Evolutionary conservation across 1,140 invertebrate species (phyloP), one percentile per base, ranked within the genome.

Genomic region (Oncopodura yosiiana): DNA sequence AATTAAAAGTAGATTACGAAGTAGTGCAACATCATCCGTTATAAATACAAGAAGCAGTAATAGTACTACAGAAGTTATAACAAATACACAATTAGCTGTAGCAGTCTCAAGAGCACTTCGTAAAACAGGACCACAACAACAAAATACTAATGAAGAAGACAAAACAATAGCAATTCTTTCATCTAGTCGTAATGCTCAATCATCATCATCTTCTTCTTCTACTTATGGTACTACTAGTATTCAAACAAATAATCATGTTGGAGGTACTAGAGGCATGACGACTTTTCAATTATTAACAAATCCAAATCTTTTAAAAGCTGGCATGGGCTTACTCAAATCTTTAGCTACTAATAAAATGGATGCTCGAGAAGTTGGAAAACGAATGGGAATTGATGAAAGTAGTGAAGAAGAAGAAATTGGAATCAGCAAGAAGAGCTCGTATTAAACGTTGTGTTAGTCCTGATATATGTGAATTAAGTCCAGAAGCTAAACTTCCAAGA

Each of bases 401-500:
- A n/a, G 8, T 43, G 42, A 43, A 24, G 26, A 46, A 9, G 32
- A 34, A 34, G 32, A 34, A 34, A 34, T 9, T n/a, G n/a, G n/a
- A n/a, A n/a, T n/a, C n/a, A n/a, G n/a, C n/a, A n/a, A n/a, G n/a
- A n/a, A n/a, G n/a, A n/a, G n/a, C 37, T 49, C 49, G 27, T 9
- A 37, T 23, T 9, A 53, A 42, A 18, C 38, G 51, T 14, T 32
- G 24, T 32, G 30, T 49, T 16, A 58, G 56, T 48, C 56, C 56
- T 3, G 56, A 58, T 29, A 58, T 58, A 21, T 58, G 56, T 42
- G 34, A 34, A 18, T 16, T 49, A 21, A 39, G 24, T 38, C 26
- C 56, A 3, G 50, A 48, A 9, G 38, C 27, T 3, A 32, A 46
- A 19, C 18, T 30, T n/a, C 26, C 27, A 4, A 37, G 8, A 18